Base-by-base conservation (phyloP, 2,113 vertebrate genomes). In the Psittacula cyanocephala region DNA sequence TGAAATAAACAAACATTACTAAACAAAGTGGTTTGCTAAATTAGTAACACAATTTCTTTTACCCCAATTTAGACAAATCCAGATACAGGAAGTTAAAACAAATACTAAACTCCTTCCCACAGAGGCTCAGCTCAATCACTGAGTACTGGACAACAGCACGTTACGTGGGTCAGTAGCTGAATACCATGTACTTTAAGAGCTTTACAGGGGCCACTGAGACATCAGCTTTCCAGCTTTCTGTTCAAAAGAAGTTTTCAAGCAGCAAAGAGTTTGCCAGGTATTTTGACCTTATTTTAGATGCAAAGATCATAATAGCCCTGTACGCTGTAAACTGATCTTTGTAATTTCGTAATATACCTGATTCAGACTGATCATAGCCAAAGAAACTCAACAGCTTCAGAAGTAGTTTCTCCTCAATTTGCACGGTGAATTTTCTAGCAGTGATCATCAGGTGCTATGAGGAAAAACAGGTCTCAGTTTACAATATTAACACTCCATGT, bases 331-430 rank as follows among this genome's bases (percentile, higher is more conserved):
- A 22, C 20, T 15, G 43, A n/a, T 59, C 22, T 65, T 14, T 28
- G 55, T 24, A 60, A 52, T 27, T 28, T 22, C 27, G 33, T 27
- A 75, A 81, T 77, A 9, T 98, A 99, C 99, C 99, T 93, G 98
- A 98, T 79, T 99, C 99, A 7, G 98, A 97, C 47, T 98, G 98
- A 71, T 99, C 98, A 1, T 98, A 99, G 95, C 99, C 99, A 86
- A 99, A 99, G 98, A 99, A 99, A 84, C 98, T 98, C 55, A 99
- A 96, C 3, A 99, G 98, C 91, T 99, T 99, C 37, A 99, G 98
- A 62, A 99, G 98, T 1, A 99, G 98, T 6, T 99, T 99, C 96
- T 99, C 99, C 95, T 99, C 99, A 11, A 99, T 99, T 92, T 99
- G 99, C 78, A 99, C 98, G 0, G 99, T 99, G 96, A 99, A 99